Evolutionary conservation across 2,888 invertebrate genomes (phyloP).

Genomic region (Griposia aprilina): DNA sequence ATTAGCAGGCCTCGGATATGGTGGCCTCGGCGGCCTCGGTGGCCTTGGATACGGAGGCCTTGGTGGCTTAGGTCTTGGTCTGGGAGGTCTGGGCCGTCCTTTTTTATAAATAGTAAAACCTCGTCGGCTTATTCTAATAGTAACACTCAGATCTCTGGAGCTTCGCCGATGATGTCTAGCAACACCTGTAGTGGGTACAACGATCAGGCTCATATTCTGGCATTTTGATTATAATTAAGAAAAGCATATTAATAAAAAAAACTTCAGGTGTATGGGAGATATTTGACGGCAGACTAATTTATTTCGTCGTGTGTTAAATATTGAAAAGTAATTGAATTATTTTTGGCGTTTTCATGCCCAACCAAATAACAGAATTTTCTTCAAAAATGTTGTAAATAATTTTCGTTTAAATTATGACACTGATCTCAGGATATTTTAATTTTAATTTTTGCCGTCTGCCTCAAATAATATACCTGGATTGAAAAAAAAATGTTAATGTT

Average conservation of each 20-base stretch:
- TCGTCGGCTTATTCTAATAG: constrained; percentile 53
- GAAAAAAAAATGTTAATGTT: constrained; percentile 46
- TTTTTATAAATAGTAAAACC: constrained; percentile 74
- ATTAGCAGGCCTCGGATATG: constrained; percentile 30
- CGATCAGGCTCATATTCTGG: constrained; percentile 17
- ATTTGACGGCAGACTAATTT: not conserved
- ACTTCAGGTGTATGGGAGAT: constrained; percentile 23
- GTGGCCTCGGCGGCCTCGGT: constrained; percentile 31
- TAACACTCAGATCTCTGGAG: constrained; percentile 34
- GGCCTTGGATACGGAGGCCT: constrained; percentile 40
- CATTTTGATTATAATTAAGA: constrained; percentile 8
- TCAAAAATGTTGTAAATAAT: not conserved
- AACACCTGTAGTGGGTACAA: not conserved
- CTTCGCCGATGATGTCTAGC: not conserved
- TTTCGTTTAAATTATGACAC: not conserved
- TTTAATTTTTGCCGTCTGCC: constrained; percentile 8
- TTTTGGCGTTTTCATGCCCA: not conserved
- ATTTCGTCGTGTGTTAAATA: not conserved
- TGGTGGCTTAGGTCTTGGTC: constrained; percentile 27
- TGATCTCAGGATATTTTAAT: constrained; percentile 26
- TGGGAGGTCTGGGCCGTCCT: constrained; percentile 65
- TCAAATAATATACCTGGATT: constrained; percentile 28
- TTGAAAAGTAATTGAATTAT: not conserved
- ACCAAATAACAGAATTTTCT: not conserved
- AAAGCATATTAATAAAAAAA: constrained; percentile 57